Evolutionary conservation across 2,888 invertebrate species (phyloP), one percentile per base, ranked within the genome.

Genomic region (Melieria crassipennis): DNA sequence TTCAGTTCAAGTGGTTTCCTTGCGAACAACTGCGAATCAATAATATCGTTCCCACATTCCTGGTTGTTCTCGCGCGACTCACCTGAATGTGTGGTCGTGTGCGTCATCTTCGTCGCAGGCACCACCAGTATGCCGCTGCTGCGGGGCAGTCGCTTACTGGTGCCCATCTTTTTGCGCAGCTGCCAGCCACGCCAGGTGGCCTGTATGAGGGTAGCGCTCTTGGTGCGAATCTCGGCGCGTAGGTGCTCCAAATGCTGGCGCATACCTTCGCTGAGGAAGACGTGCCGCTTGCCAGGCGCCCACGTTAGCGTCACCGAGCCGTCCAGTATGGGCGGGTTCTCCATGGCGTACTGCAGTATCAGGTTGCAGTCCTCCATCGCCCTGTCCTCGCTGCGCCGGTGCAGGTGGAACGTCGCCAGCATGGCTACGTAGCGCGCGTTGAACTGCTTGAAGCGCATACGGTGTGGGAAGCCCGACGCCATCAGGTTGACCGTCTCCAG

Each of bases 401-500:
- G 86, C 80, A 89, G 89, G 75, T 91, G 91, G 83, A 94, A 94
- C n/a, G 94, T 92, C 69, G 94, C 95, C 79, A 97, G 88, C 82
- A 95, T 90, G 78, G 94, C 90, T 78, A 94, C 90, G 88, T 97
- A 98, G 46, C 97, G 91, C 1, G 91, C 90, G 84, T 93, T 93
- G 87, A 97, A 97, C 52, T 95, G 95, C 84, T 95, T 96, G 87
- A 97, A 97, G 43, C 97, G 91, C 96, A 97, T 95, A 79, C 96
- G 90, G 86, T 98, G 97, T 45, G 97, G 97, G 87, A 94, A 96
- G 7, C 97, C 97, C 81, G 94, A 94, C 11, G 96, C 96, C 97
- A 97, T 97, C 73, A 98, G 88, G 86, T 97, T 96, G 16, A 97
- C 96, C 57, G 97, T 97, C 88, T 98, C 97, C 67, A 97, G 88